phyloP scores from a whole-genome alignment of 2,888 invertebrate genomes.

The Rutpela maculata region DNA sequence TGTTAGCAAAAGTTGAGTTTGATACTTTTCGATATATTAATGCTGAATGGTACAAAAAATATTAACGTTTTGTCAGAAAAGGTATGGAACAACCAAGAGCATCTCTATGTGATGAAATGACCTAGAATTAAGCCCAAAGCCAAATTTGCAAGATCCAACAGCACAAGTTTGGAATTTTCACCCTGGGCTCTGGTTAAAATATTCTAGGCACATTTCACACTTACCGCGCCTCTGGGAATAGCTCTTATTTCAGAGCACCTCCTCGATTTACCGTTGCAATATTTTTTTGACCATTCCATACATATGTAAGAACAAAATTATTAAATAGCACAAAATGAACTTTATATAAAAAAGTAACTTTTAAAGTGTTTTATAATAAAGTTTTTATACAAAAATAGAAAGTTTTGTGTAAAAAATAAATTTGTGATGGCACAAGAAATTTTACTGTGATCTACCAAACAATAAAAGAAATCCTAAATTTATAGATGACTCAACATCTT shows the following conservation, averaged over 20 bases:
- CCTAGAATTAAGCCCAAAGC: background rate
- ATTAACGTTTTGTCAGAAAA: background rate
- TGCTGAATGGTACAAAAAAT: background rate
- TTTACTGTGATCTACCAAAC: slow-evolving; percentile 43
- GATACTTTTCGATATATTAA: background rate
- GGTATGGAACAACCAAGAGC: slow-evolving; percentile 11
- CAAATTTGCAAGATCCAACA: too few relatives aligned
- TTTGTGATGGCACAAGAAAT: slow-evolving; percentile 66
- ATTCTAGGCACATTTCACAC: background rate
- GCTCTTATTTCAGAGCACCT: background rate
- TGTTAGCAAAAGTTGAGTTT: background rate
- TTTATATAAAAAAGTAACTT: slow-evolving; percentile 12
- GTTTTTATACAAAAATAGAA: slow-evolving; percentile 48
- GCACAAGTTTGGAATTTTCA: background rate
- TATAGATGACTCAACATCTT: slow-evolving; percentile 60
- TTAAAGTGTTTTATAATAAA: slow-evolving; percentile 24
- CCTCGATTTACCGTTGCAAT: background rate
- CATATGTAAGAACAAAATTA: slow-evolving; percentile 12
- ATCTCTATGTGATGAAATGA: background rate
- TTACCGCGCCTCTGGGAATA: background rate
- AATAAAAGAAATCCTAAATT: slow-evolving; percentile 46
- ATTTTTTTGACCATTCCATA: slow-evolving; percentile 1
- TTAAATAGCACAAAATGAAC: slow-evolving; percentile 21
- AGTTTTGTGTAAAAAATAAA: slow-evolving; percentile 50
- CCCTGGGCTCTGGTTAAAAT: background rate